Percentiles rank a stretch among this genome's conserved stretches.
Conservation (phyloP, 2,113 vertebrate genomes). For the Neopipo cinnamomea region DNA sequence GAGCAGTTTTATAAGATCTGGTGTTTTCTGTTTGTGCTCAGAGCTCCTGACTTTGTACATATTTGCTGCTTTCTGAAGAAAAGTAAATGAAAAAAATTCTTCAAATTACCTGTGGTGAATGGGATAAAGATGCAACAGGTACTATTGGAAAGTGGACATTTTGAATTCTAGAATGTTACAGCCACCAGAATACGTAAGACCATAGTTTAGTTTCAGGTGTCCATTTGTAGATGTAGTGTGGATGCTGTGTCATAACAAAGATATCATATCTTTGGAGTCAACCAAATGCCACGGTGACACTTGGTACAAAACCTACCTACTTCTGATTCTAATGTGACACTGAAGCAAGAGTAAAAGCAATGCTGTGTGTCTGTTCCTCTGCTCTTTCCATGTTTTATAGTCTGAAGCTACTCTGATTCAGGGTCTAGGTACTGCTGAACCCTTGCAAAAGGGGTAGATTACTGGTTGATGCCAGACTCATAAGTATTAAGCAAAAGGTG, state of each 20-base stretch:
- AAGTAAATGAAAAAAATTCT: not conserved
- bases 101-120: not conserved
- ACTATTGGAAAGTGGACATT: not conserved
- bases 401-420: not conserved
- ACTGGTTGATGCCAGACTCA: not conserved
- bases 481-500: not conserved
- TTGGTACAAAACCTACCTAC: not conserved
- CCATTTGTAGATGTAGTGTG: not conserved
- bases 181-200: not conserved
- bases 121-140: not conserved
- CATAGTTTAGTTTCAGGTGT: conserved; percentile 18
- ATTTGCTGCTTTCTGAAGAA: conserved; percentile 24
- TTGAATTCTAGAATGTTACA: not conserved
- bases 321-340: not conserved
- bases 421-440: not conserved
- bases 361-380: not conserved
- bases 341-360: not conserved
- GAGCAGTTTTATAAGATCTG: conserved; percentile 50
- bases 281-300: not conserved
- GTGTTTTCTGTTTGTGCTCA: not conserved
- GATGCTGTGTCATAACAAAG: not conserved
- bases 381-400: not conserved
- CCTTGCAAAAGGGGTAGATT: not conserved
- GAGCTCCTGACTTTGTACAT: not conserved
- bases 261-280: not conserved